Conservation (phyloP, 2,113 vertebrate species). For the Colistium nudipinnis region DNA sequence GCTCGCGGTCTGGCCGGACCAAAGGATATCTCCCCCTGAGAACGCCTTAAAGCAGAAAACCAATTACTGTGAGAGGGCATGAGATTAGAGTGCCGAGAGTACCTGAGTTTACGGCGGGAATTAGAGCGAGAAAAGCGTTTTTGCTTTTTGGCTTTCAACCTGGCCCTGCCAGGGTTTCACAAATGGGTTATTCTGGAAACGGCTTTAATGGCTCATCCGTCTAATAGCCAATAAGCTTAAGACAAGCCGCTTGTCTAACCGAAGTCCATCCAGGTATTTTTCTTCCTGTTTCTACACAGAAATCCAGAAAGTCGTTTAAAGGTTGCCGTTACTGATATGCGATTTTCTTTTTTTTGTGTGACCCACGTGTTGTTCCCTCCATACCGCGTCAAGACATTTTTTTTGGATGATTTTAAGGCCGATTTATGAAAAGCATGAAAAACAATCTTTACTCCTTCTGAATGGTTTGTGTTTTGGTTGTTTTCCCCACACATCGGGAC, state of each 20-base stretch:
- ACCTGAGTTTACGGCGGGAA: slow-evolving; percentile 63
- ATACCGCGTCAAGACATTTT: too few relatives aligned
- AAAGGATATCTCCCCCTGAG: slow-evolving; percentile 58
- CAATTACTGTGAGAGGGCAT: slow-evolving; percentile 72
- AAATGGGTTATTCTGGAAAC: slow-evolving; percentile 34
- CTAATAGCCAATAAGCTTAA: slow-evolving; percentile 73
- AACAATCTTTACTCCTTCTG: too few relatives aligned
- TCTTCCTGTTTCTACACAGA: slow-evolving; percentile 4
- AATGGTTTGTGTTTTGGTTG: too few relatives aligned
- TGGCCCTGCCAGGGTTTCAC: slow-evolving; percentile 37
- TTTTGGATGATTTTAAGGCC: too few relatives aligned
- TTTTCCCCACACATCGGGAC: too few relatives aligned
- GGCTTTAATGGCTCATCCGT: slow-evolving; percentile 69
- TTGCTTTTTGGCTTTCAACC: slow-evolving; percentile 62
- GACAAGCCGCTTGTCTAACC: slow-evolving; percentile 66
- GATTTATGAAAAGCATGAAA: too few relatives aligned
- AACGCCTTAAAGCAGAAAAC: slow-evolving; percentile 72
- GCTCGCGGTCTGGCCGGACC: slow-evolving; percentile 27
- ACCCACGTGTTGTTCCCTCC: too few relatives aligned
- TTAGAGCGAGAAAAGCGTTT: slow-evolving; percentile 60
- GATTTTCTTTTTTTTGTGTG: too few relatives aligned
- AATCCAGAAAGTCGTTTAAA: slow-evolving; percentile 16
- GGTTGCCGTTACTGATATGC: too few relatives aligned
- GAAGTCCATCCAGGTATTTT: slow-evolving; percentile 38
- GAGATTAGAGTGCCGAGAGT: slow-evolving; percentile 70